Evolutionary conservation across 2,113 vertebrate species (phyloP), one percentile per base, ranked within the genome.

Genomic region (Struthidea cinerea): DNA sequence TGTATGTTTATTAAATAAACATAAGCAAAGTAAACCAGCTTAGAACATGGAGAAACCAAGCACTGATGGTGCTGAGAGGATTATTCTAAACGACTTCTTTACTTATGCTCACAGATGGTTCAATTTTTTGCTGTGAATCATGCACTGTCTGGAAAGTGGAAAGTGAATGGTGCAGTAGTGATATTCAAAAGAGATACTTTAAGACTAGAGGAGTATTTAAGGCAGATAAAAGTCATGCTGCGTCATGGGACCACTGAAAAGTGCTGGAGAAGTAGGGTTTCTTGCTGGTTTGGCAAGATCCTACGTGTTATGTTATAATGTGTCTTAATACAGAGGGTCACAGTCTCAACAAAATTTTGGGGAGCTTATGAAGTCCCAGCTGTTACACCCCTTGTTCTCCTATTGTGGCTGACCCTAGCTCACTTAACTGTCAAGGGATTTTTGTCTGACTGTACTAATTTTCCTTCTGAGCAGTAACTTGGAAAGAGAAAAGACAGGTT

Each of bases 111-210:
- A 37, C 30, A 61, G 68, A 55, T 11, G 8, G 11, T 65, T 75
- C 50, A 16, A 1, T 7, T 18, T 30, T 80, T 70, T 65, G 46
- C 35, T 42, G 46, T 37, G 17, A 42, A 41, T 84, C 26, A 9
- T 16, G 13, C 0, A 0, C 37, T 18, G 3, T 55, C 33, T 55
- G 47, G 22, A 21, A 75, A 59, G 55, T 16, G 13, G 41, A 44
- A 79, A 75, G 61, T 35, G 39, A 74, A 64, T 18, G 22, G 55
- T 64, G 67, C 30, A 20, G 16, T 32, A 63, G 33, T 10, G 33
- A 46, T 37, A 73, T 16, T 52, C 4, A 53, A 35, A 63, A 76
- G 57, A 55, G 33, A 8, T 33, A 26, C 27, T 87, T 87, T 65
- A 41, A 65, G 37, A 39, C 41, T 70, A 75, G 20, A 75, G 41